These are phyloP conservation scores for Halisarca cf. caerulea DNA, from an alignment of 37 sponge, comb jelly and placozoan species.

Conservation along the genomic window DNA sequence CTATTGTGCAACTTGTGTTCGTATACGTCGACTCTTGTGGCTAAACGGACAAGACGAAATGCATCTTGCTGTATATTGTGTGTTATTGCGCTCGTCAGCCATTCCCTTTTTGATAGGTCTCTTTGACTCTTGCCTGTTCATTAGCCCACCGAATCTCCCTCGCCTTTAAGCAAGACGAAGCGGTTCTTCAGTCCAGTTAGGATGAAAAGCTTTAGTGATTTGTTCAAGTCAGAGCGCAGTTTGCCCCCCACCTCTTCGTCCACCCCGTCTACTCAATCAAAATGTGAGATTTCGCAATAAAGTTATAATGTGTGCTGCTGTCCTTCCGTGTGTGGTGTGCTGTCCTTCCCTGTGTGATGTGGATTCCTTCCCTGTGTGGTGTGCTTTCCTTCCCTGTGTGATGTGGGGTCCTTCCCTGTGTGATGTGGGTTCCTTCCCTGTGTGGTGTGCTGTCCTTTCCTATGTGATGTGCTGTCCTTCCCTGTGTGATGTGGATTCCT, in stretches of 20 bases:
- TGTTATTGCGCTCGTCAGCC: background rate
- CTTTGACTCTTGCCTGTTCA: background rate
- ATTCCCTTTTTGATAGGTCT: background rate
- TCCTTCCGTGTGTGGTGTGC: too few relatives aligned
- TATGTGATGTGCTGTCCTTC: too few relatives aligned
- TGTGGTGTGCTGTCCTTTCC: too few relatives aligned
- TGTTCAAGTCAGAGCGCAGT: background rate
- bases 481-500: background rate
- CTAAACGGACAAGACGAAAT: too few relatives aligned
- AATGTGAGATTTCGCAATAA: background rate
- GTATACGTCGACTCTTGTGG: too few relatives aligned
- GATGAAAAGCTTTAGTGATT: background rate
- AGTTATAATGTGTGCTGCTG: too few relatives aligned
- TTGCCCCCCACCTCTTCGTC: background rate
- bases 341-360: too few relatives aligned
- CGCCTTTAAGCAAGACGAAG: conserved; percentile 9
- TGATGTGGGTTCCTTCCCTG: too few relatives aligned
- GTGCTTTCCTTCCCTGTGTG: too few relatives aligned
- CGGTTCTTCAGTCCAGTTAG: background rate
- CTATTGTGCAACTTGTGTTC: too few relatives aligned
- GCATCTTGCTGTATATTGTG: background rate
- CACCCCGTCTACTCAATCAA: background rate
- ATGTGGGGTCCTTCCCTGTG: too few relatives aligned
- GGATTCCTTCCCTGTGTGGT: too few relatives aligned
- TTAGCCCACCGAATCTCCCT: background rate